phyloP scores from a whole-genome alignment of 2,113 vertebrate genomes.

The Condylura cristata region DNA sequence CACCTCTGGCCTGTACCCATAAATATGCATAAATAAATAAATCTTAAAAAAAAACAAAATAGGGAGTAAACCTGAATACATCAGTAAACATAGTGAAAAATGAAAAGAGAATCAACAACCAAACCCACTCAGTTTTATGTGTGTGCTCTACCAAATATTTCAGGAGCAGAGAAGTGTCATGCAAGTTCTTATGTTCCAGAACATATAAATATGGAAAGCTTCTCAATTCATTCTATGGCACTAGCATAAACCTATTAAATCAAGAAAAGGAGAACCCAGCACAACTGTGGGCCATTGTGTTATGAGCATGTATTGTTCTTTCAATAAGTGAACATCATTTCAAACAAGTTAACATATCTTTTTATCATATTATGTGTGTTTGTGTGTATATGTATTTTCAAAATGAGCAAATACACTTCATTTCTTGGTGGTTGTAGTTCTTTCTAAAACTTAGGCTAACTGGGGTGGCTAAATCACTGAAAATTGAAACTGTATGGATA shows the following conservation, averaged over 20 bases:
- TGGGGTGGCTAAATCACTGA: not conserved
- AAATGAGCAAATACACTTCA: not conserved
- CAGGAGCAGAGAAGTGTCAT: not conserved
- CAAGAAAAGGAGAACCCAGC: not conserved
- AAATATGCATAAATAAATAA: no score
- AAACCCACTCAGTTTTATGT: not conserved
- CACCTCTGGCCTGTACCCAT: no score
- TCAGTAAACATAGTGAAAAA: not conserved
- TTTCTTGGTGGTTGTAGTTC: not conserved
- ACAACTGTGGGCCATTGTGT: not conserved
- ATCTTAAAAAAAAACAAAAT: no score
- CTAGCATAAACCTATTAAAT: not conserved
- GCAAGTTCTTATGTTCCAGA: not conserved
- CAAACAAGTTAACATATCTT: not conserved
- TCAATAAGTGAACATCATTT: slow-evolving; percentile 22
- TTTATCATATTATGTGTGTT: not conserved
- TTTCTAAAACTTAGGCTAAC: not conserved
- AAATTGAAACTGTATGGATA: not conserved
- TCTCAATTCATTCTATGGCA: not conserved
- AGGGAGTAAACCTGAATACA: not conserved
- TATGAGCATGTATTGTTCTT: not conserved
- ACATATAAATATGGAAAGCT: not conserved
- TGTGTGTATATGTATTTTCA: not conserved
- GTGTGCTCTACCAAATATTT: not conserved
- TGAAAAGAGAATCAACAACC: not conserved